Conservation (phyloP, 2,888 invertebrate species). For the Pyrrhosoma nymphula region DNA sequence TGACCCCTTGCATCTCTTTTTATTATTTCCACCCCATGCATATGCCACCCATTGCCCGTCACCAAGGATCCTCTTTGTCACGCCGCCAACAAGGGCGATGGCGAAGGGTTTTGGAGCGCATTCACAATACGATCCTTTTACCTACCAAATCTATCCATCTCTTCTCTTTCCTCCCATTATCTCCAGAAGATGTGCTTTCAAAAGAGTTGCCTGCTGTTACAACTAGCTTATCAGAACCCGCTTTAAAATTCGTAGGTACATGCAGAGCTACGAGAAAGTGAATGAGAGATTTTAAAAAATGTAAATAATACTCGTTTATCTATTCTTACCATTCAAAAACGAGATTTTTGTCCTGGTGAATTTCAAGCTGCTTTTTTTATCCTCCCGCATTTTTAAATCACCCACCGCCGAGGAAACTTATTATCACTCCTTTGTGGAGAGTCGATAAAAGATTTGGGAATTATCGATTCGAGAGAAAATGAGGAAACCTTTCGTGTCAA, state of each 20-base stretch:
- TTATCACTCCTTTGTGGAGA: not conserved
- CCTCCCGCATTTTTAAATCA: not conserved
- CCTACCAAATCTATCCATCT: not conserved
- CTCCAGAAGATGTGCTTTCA: not conserved
- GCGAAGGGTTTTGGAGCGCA: too few species aligned
- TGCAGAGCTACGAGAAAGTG: too few species aligned
- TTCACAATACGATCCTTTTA: not conserved
- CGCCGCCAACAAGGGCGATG: not conserved
- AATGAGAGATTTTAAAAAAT: too few species aligned
- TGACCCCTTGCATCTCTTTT: not conserved
- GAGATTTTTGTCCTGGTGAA: too few species aligned
- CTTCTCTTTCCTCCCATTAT: not conserved
- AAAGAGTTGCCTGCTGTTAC: not conserved
- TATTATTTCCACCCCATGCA: not conserved
- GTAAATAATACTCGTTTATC: too few species aligned
- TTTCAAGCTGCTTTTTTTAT: too few species aligned
- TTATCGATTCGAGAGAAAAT: not conserved
- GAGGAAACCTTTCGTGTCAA: not conserved
- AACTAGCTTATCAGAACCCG: too few species aligned
- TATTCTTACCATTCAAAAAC: too few species aligned
- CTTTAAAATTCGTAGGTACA: too few species aligned
- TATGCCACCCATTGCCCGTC: not conserved
- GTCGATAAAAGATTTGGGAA: not conserved
- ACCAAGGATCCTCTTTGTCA: not conserved
- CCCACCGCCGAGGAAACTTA: not conserved